Conservation (phyloP, 2,113 vertebrate genomes). For the Sylvicapra grimmia region DNA sequence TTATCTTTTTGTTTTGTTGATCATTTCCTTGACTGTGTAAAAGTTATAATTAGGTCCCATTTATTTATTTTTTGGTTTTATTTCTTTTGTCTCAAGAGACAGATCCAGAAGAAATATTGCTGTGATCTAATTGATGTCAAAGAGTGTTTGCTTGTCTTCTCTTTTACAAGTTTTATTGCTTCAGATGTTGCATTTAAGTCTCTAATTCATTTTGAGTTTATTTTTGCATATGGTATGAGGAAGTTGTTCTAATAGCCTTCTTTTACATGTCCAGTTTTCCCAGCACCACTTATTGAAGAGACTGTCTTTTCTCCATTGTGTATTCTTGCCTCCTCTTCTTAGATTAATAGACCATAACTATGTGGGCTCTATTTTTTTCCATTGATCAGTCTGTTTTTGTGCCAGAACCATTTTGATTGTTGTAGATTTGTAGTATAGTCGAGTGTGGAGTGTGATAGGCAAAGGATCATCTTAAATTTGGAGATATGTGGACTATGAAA, state of each 20-base stretch:
- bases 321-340: neutral
- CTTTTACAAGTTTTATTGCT: neutral
- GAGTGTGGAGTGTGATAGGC: neutral
- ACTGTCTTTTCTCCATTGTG: neutral
- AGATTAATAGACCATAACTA: neutral
- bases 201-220: neutral
- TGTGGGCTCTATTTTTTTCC: neutral
- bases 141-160: neutral
- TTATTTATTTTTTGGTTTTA: neutral
- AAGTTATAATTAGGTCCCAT: neutral
- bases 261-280: neutral
- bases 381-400: neutral
- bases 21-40: neutral
- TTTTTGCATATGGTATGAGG: neutral
- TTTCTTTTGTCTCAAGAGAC: neutral
- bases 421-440: neutral
- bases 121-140: neutral
- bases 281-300: neutral
- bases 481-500: neutral
- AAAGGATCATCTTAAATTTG: neutral
- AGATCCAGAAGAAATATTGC: neutral
- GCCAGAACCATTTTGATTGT: neutral
- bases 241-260: neutral
- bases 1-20: neutral
- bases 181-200: neutral